These are phyloP conservation scores for Drosophila niveifrons DNA, from an alignment of 2,888 invertebrate genomes.

Conservation along the genomic window DNA sequence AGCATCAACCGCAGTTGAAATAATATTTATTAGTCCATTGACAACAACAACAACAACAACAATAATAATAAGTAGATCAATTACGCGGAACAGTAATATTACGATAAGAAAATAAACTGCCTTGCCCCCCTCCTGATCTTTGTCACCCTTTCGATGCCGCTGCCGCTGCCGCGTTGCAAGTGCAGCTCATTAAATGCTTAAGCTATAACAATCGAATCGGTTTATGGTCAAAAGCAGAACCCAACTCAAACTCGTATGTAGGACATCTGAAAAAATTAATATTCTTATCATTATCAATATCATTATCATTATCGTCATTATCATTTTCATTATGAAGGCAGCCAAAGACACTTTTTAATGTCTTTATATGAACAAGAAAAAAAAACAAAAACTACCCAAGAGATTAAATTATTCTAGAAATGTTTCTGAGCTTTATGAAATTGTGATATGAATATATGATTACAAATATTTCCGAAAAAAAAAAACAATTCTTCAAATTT, in stretches of 20 bases:
- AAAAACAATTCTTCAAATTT: background rate
- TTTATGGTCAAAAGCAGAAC: constrained; percentile 24
- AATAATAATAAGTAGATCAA: constrained; percentile 57
- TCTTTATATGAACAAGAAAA: background rate
- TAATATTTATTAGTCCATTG: constrained; percentile 62
- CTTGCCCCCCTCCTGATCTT: background rate
- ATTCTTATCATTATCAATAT: constrained; percentile 38
- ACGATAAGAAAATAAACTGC: constrained; percentile 58
- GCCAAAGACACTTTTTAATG: constrained; percentile 7
- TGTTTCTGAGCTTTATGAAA: background rate
- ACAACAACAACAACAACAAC: constrained; percentile 3
- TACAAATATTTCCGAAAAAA: background rate
- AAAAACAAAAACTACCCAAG: background rate
- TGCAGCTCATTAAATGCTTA: constrained; percentile 42
- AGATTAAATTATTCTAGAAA: background rate
- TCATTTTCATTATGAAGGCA: constrained; percentile 1
- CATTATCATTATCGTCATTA: constrained; percentile 11
- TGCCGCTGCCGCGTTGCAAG: background rate
- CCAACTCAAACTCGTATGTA: constrained; percentile 19
- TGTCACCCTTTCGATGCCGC: background rate
- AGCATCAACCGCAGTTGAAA: constrained; percentile 64
- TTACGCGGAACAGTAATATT: constrained; percentile 58
- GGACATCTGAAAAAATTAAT: constrained; percentile 19
- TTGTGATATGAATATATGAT: background rate
- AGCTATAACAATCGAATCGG: constrained; percentile 30